These are phyloP conservation scores for Tetramorium parvispinum DNA, from an alignment of 1,140 invertebrate species.

Conservation along the genomic window DNA sequence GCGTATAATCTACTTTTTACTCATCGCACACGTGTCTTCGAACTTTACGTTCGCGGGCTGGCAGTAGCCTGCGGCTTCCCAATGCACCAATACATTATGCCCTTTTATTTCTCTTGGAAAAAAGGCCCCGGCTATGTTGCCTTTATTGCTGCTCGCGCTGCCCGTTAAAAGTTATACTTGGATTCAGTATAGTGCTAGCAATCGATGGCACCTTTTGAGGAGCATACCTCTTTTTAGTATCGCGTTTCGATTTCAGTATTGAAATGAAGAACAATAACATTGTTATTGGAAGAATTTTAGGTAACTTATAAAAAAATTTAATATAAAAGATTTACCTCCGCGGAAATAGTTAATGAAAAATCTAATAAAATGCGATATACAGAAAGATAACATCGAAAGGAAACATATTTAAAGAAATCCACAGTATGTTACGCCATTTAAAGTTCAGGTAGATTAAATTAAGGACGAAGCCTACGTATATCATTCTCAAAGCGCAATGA, in stretches of 20 bases:
- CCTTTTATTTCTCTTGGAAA: slow-evolving; percentile 65
- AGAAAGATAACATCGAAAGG: background rate
- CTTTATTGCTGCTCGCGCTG: slow-evolving; percentile 61
- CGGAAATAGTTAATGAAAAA: background rate
- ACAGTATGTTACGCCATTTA: background rate
- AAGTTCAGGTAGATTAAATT: background rate
- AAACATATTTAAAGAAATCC: background rate
- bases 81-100: slow-evolving; percentile 69
- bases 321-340: background rate
- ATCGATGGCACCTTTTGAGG: slow-evolving; percentile 14
- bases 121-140: slow-evolving; percentile 25
- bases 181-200: background rate
- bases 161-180: slow-evolving; percentile 71
- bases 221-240: background rate
- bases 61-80: slow-evolving; percentile 54
- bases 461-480: background rate
- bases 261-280: background rate
- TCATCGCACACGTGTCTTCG: slow-evolving; percentile 65
- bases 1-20: slow-evolving; percentile 67
- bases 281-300: background rate
- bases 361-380: background rate
- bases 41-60: slow-evolving; percentile 68
- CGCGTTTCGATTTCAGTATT: background rate
- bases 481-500: slow-evolving; percentile 3
- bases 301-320: background rate